phyloP scores from a whole-genome alignment of 2,113 vertebrate species.

The Illadopsis cleaveri region DNA sequence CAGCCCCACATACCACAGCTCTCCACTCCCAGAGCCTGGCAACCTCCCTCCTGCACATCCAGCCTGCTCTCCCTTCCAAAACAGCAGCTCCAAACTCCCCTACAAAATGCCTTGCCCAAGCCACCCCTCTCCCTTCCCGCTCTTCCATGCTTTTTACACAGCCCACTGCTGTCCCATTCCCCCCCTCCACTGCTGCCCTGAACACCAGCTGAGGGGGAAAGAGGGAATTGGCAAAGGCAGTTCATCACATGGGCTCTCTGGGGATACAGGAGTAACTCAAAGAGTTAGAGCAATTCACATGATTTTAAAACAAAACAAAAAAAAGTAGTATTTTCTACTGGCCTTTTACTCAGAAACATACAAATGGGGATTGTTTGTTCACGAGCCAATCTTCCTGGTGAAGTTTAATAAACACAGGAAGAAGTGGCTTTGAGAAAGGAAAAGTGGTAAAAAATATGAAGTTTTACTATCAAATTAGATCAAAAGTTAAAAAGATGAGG shows the following conservation, averaged over 20 bases:
- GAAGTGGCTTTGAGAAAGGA: neutral
- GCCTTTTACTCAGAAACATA: neutral
- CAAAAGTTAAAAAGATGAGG: neutral
- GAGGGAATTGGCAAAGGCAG: neutral
- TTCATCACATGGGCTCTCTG: neutral
- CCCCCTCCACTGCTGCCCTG: neutral
- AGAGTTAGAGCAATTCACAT: neutral
- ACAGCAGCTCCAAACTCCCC: neutral
- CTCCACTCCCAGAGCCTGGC: neutral
- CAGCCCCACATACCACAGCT: constrained; percentile 10
- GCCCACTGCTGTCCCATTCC: neutral
- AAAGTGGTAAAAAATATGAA: neutral
- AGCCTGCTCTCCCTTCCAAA: neutral
- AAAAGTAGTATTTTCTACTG: neutral
- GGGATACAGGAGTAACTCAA: neutral
- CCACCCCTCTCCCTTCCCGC: neutral
- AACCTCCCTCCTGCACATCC: constrained; percentile 1
- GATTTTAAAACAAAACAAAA: neutral
- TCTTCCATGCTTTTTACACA: neutral
- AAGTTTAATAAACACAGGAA: neutral
- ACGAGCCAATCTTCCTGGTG: neutral
- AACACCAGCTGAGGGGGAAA: neutral
- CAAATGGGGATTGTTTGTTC: neutral
- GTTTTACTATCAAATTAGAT: neutral
- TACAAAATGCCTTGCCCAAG: neutral